Conservation (phyloP, 2,888 invertebrate species). For the Parnassius glacialis region DNA sequence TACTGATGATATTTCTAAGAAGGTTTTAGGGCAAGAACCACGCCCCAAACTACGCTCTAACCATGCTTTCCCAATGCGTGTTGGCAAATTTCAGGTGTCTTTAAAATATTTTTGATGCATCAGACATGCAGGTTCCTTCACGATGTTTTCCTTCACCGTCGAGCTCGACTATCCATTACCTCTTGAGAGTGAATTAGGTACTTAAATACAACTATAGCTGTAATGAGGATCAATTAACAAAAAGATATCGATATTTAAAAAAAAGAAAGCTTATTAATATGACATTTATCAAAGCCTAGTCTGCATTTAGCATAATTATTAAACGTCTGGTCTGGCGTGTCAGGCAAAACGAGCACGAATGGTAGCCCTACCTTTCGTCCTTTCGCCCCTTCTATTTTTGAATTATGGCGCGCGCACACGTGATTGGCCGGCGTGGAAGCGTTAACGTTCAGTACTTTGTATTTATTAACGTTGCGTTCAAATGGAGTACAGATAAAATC, state of each 20-base stretch:
- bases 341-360: constrained; percentile 13
- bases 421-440: constrained; percentile 64
- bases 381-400: constrained; percentile 72
- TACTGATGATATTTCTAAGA: too few species aligned
- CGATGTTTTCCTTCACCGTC: too few species aligned
- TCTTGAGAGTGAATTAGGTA: too few species aligned
- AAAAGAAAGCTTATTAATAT: not conserved
- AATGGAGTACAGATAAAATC: constrained; percentile 50
- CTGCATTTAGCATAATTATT: constrained; percentile 10
- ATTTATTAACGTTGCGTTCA: constrained; percentile 48
- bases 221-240: too few species aligned
- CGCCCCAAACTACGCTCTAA: too few species aligned
- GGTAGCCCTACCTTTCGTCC: constrained; percentile 36
- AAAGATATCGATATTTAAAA: not conserved
- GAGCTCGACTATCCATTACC: too few species aligned
- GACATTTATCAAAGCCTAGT: not conserved
- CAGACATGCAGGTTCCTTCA: too few species aligned
- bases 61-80: too few species aligned
- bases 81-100: too few species aligned
- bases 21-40: too few species aligned
- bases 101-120: too few species aligned
- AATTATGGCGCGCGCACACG: constrained; percentile 71
- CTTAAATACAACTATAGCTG: too few species aligned
- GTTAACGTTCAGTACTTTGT: constrained; percentile 44
- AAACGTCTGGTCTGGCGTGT: not conserved